Evolutionary conservation across 2,113 vertebrate genomes (phyloP), one percentile per base, ranked within the genome.

Genomic region (Thymallus thymallus): DNA sequence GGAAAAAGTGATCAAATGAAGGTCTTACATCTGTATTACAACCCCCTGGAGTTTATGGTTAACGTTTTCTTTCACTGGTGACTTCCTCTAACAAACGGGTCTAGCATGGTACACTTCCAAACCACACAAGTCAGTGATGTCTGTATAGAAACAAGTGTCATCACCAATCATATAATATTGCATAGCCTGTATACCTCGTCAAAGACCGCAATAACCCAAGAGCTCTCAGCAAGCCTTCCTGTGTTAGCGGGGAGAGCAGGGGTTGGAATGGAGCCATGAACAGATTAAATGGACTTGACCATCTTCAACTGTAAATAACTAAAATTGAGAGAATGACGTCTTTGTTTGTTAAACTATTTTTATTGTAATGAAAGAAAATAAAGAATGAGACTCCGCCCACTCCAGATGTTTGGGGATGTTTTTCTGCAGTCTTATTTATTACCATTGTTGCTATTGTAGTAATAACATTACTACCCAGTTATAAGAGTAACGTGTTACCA

Each of bases 301-400:
- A 86, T 89, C 82, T 85, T 89, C 81, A 84, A 83, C 85, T 93
- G 91, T 92, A 90, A 85, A 92, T 92, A 91, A 77, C 73, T 69
- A 58, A 89, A 91, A 88, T 80, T 71, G 83, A 88, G 79, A 90
- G 76, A 90, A 89, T 89, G 84, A 92, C 91, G 90, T 90, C 88
- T 93, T 90, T 90, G 89, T 91, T 90, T 90, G 91, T 90, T 88
- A 90, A 91, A 92, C 88, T 92, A 92, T 93, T 92, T 93, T 92
- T 93, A 92, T 93, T 92, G 89, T 93, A 88, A 88, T 87, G 83
- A 85, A 85, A 86, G 78, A 83, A 88, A 90, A 88, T 67, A 83
- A 82, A 85, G 82, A 88, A 89, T 84, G 75, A 77, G 75, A 86
- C 84, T 85, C 75, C 71, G 76, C 68, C 77, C 77, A 68, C 72